phyloP scores from a whole-genome alignment of 2,797 vertebrate genomes.

The Epinephelus malabaricus region DNA sequence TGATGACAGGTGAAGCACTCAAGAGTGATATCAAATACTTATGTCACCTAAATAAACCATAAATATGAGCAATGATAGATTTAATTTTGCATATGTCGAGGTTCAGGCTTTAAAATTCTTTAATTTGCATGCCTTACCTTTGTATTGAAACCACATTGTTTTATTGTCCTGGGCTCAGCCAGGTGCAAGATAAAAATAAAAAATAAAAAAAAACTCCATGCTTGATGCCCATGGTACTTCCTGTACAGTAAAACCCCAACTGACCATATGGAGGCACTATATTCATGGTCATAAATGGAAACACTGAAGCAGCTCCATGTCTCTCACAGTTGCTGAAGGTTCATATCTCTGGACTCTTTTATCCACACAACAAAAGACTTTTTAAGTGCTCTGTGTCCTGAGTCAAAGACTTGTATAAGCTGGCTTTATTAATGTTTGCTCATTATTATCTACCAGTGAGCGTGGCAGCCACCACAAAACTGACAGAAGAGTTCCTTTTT shows the following conservation, averaged over 20 bases:
- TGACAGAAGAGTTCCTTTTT: not conserved
- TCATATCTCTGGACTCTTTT: not conserved
- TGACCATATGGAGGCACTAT: constrained; percentile 3
- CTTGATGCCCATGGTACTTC: too few relatives aligned
- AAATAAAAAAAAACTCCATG: too few relatives aligned
- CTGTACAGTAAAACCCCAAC: not conserved
- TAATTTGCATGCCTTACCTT: not conserved
- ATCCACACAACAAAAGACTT: constrained; percentile 18
- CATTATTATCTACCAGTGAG: constrained; percentile 4
- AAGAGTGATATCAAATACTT: not conserved
- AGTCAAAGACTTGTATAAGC: constrained; percentile 5
- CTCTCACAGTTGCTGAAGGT: not conserved
- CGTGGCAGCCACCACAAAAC: not conserved
- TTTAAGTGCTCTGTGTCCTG: not conserved
- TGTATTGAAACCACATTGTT: not conserved
- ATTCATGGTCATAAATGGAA: not conserved
- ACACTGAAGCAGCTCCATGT: not conserved
- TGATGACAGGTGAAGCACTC: not conserved
- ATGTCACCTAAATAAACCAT: not conserved
- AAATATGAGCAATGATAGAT: not conserved
- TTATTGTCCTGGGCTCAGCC: not conserved
- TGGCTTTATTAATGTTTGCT: not conserved
- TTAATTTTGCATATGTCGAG: not conserved
- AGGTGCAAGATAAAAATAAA: not conserved
- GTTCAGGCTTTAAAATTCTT: not conserved